Evolutionary conservation across 2,797 vertebrate genomes (phyloP).

Genomic region (Pteropus rufus): DNA sequence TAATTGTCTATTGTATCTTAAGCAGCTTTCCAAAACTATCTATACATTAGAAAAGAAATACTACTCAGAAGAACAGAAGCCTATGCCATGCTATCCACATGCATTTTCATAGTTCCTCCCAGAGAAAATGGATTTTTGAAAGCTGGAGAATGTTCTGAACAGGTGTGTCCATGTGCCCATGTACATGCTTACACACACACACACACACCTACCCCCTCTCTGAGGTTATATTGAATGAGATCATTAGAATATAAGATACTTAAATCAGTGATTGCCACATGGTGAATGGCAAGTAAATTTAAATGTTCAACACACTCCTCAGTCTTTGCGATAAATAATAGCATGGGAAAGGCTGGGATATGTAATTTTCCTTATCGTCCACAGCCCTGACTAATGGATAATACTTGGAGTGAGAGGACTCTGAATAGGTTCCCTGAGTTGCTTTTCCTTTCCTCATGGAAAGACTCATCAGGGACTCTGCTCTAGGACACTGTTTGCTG

Average conservation of each 20-base stretch:
- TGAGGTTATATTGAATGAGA: not conserved
- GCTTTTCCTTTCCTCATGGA: not conserved
- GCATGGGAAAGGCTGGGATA: not conserved
- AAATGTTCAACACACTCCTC: not conserved
- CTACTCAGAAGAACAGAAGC: not conserved
- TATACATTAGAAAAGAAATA: not conserved
- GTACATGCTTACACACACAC: too few relatives aligned
- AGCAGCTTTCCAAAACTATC: not conserved
- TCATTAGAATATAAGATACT: not conserved
- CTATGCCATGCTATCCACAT: not conserved
- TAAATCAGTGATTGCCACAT: not conserved
- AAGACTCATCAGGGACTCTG: not conserved
- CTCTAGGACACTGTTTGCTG: not conserved
- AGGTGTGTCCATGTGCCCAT: not conserved
- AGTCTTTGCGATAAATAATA: not conserved
- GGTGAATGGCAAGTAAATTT: not conserved
- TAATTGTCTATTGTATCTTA: conserved; percentile 4
- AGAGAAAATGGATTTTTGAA: not conserved
- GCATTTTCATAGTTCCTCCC: not conserved
- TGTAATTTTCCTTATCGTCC: not conserved
- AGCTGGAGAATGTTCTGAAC: not conserved
- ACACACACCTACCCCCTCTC: not conserved
- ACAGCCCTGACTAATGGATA: not conserved
- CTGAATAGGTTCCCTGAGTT: not conserved
- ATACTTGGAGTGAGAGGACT: not conserved